Conservation (phyloP, 2,888 invertebrate species). For the Ichneumoninae sp. region DNA sequence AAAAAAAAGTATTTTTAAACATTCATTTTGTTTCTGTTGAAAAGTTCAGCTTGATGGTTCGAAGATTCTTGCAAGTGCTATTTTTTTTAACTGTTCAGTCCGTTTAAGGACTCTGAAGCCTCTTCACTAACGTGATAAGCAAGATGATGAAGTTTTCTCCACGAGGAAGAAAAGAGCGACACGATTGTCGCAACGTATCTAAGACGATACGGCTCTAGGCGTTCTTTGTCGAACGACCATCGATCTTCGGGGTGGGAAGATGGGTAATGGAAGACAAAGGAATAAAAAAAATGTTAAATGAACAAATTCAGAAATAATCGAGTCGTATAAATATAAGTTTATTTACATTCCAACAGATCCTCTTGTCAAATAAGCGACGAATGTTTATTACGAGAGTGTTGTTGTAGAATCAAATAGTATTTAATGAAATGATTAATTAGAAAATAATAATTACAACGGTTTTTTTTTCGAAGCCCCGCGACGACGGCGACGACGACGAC, state of each 20-base stretch:
- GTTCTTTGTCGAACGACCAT: not conserved
- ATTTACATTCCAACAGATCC: conserved; percentile 84
- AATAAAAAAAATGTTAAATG: not conserved
- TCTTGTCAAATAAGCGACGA: conserved; percentile 79
- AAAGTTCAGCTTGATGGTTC: too few species aligned
- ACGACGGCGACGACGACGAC: conserved; percentile 17
- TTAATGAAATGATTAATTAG: conserved; percentile 62
- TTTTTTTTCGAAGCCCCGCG: conserved; percentile 61
- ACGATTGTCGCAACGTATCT: not conserved
- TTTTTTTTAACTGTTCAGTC: too few species aligned
- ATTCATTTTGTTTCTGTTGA: too few species aligned
- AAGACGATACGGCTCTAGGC: not conserved
- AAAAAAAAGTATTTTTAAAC: not conserved
- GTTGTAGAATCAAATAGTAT: conserved; percentile 57
- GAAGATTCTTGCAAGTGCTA: too few species aligned
- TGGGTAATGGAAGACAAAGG: not conserved
- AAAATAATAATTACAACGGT: conserved; percentile 82
- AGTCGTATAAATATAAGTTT: conserved; percentile 84
- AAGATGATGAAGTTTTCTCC: not conserved
- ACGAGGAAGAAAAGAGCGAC: not conserved
- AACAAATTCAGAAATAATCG: conserved; percentile 49
- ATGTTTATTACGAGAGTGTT: conserved; percentile 78
- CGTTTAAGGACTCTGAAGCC: not conserved
- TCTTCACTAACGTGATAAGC: not conserved
- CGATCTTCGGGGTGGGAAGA: not conserved